phyloP scores from a whole-genome alignment of 2,113 vertebrate genomes.

The Bothrops jararaca region DNA sequence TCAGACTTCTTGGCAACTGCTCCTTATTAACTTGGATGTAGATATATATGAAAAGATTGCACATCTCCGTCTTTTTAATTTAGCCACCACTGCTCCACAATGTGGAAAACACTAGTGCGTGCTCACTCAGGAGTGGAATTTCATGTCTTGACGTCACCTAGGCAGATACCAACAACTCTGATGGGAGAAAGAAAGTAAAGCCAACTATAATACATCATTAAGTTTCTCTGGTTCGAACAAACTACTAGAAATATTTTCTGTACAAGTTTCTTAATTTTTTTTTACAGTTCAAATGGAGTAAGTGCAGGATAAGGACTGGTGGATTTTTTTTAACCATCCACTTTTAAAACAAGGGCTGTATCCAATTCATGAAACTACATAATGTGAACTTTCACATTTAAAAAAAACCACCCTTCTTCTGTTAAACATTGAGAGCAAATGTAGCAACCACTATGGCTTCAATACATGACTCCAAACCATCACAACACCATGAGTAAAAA shows the following conservation, averaged over 20 bases:
- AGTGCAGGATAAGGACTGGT: neutral
- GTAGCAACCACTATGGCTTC: conserved; percentile 12
- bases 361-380: conserved; percentile 1
- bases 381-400: conserved; percentile 25
- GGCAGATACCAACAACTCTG: neutral
- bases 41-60: neutral
- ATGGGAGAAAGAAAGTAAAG: neutral
- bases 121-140: neutral
- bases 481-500: conserved; percentile 40
- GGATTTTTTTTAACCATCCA: neutral
- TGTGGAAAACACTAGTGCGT: conserved; percentile 14
- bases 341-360: neutral
- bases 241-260: neutral
- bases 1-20: conserved; percentile 58
- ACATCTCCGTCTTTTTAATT: conserved; percentile 12
- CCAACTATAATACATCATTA: neutral
- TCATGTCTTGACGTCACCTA: conserved; percentile 22
- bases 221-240: neutral
- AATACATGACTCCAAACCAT: conserved; percentile 26
- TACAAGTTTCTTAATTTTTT: neutral
- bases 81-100: neutral
- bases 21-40: conserved; percentile 18
- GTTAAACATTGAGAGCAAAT: conserved; percentile 9
- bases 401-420: conserved; percentile 6
- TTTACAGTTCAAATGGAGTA: neutral